Percentiles rank a stretch among this genome's conserved stretches.
Conservation (phyloP, 2,888 invertebrate genomes). For the Gnatocerus cornutus region DNA sequence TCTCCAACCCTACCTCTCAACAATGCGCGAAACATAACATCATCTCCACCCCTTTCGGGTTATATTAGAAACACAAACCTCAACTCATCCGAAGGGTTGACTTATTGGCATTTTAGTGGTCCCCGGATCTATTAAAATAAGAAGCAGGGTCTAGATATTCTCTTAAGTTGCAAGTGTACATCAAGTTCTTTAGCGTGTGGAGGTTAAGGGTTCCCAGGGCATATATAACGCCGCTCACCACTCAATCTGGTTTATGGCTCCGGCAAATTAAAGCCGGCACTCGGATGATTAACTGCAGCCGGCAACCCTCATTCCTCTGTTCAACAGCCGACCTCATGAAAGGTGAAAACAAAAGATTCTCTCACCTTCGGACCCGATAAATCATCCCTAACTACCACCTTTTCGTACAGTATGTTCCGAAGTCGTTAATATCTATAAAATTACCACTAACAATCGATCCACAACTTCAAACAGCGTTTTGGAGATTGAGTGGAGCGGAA, state of each 20-base stretch:
- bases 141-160: conserved; percentile 39
- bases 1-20: background rate
- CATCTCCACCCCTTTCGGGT: conserved; percentile 1
- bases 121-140: conserved; percentile 46
- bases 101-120: conserved; percentile 37
- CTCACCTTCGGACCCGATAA: conserved; percentile 57
- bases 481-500: background rate
- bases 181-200: conserved; percentile 38
- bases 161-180: conserved; percentile 41
- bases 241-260: conserved; percentile 68
- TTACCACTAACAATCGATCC: conserved; percentile 21
- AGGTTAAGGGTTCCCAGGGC: conserved; percentile 63
- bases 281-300: conserved; percentile 65
- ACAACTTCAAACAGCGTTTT: conserved; percentile 13
- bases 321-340: conserved; percentile 56
- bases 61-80: conserved; percentile 29
- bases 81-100: conserved; percentile 39
- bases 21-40: conserved; percentile 3
- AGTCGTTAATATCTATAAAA: conserved; percentile 48
- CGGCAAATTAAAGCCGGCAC: conserved; percentile 67
- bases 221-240: conserved; percentile 66
- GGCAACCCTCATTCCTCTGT: conserved; percentile 52
- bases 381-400: conserved; percentile 56
- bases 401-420: conserved; percentile 46
- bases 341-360: conserved; percentile 59